Evolutionary conservation across 2,113 vertebrate genomes (phyloP), one percentile per base, ranked within the genome.

Genomic region (Tenebrosternarchus preto): DNA sequence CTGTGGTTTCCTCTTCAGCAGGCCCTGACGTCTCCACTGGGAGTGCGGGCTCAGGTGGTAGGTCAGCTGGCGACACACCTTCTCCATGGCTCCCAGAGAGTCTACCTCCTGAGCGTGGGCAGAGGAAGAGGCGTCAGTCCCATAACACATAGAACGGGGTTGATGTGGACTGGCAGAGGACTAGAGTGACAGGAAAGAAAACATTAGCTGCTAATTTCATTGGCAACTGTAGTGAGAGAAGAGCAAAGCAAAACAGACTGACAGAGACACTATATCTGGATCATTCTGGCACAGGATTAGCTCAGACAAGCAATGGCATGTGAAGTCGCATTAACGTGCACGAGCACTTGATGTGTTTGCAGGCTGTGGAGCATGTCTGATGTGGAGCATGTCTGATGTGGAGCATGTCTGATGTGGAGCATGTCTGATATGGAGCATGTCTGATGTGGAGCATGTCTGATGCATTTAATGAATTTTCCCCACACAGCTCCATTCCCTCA

Each of bases 11-110:
- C 96, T 95, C 92, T 96, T 98, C 73, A 95, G 91, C 79, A 97
- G 91, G 69, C 98, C 96, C 60, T 95, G 96, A 50, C 95, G 94
- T 86, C 95, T 94, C 95, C 96, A 98, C 91, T 95, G 96, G 0
- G 97, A 97, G 87, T 98, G 98, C 0, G 98, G 98, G 90, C 98
- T 99, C 80, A 98, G 97, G 89, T 98, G 98, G 88, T 99, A 98
- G 22, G 96, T 98, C 91, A 99, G 94, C 93, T 99, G 98, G 70
- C 97, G 91, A 90, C 98, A 98, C 7, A 99, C 95, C 91, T 98
- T 99, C 92, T 99, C 98, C 96, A 98, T 96, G 50, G 95, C 91
- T 0, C 95, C 95, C 0, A 98, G 88, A 0, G 96, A 93, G 33
- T 98, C 97, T 0, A 95, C 95, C 59, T 98, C 98, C 98, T 99